These are phyloP conservation scores for Cetoscarus ocellatus DNA, from an alignment of 2,797 vertebrate genomes.

Conservation along the genomic window DNA sequence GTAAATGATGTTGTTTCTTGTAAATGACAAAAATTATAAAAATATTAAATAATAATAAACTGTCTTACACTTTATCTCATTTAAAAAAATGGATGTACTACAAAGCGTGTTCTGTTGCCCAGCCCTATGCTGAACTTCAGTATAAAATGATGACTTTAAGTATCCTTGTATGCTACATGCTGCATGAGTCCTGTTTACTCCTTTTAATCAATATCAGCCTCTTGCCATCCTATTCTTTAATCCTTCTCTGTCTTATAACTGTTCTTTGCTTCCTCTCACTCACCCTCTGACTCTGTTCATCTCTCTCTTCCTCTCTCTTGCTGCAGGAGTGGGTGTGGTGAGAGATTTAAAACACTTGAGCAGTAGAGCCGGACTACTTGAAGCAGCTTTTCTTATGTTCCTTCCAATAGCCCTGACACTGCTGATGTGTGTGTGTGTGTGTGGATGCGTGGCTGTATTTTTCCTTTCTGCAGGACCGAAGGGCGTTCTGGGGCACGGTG, in stretches of 20 bases:
- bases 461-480: slow-evolving; percentile 32
- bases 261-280: slow-evolving; percentile 49
- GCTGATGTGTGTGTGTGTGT: slow-evolving; percentile 20
- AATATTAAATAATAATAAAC: too few relatives aligned
- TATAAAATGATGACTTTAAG: slow-evolving; percentile 12
- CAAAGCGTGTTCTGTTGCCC: too few relatives aligned
- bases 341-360: slow-evolving; percentile 69
- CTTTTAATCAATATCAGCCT: slow-evolving; percentile 51
- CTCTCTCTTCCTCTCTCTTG: slow-evolving; percentile 21
- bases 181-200: slow-evolving; percentile 33
- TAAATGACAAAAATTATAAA: too few relatives aligned
- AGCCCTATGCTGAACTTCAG: neutral
- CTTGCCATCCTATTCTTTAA: slow-evolving; percentile 10
- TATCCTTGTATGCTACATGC: slow-evolving; percentile 40
- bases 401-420: slow-evolving; percentile 47
- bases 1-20: too few relatives aligned
- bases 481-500: slow-evolving; percentile 58
- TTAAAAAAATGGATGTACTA: too few relatives aligned
- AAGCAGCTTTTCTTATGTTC: slow-evolving; percentile 54
- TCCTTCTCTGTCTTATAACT: slow-evolving; percentile 47
- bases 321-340: slow-evolving; percentile 46
- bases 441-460: slow-evolving; percentile 14
- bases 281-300: slow-evolving; percentile 14
- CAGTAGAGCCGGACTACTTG: slow-evolving; percentile 41
- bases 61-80: too few relatives aligned